Evolutionary conservation across 2,113 vertebrate species (phyloP).

Genomic region (Trachemys scripta): DNA sequence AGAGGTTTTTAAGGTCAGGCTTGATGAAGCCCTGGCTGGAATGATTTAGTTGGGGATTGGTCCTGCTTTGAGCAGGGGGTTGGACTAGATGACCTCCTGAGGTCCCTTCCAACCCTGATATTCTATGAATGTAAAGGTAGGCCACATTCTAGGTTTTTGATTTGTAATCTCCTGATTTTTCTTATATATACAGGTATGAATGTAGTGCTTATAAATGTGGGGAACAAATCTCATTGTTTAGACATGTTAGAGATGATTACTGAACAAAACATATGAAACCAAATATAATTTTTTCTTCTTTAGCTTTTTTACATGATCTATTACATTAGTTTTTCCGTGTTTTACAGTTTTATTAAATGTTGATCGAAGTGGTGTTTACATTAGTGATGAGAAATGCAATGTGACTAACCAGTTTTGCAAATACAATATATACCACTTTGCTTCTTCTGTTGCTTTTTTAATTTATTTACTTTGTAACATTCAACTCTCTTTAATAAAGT

Average conservation of each 20-base stretch:
- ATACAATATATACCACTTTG: accelerated
- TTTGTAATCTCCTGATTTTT: background rate
- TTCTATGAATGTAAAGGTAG: background rate
- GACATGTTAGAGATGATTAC: background rate
- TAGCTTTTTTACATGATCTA: background rate
- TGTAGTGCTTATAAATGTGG: background rate
- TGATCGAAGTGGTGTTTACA: background rate
- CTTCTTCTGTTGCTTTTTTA: background rate
- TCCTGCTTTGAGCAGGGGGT: too few relatives aligned
- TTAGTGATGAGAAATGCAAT: background rate
- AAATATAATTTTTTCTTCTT: background rate
- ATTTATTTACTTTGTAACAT: background rate
- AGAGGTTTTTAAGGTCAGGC: too few relatives aligned
- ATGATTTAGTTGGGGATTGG: too few relatives aligned
- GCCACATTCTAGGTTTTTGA: background rate
- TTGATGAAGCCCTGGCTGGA: too few relatives aligned
- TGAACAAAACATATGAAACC: background rate
- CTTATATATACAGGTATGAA: background rate
- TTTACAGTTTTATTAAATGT: background rate
- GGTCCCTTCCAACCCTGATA: too few relatives aligned
- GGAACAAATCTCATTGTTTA: background rate
- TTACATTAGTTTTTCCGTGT: background rate
- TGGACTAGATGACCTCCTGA: too few relatives aligned
- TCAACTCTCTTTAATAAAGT: background rate
- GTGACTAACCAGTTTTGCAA: background rate